Evolutionary conservation across 2,113 vertebrate species (phyloP).

Genomic region (Dipodomys stephensi): DNA sequence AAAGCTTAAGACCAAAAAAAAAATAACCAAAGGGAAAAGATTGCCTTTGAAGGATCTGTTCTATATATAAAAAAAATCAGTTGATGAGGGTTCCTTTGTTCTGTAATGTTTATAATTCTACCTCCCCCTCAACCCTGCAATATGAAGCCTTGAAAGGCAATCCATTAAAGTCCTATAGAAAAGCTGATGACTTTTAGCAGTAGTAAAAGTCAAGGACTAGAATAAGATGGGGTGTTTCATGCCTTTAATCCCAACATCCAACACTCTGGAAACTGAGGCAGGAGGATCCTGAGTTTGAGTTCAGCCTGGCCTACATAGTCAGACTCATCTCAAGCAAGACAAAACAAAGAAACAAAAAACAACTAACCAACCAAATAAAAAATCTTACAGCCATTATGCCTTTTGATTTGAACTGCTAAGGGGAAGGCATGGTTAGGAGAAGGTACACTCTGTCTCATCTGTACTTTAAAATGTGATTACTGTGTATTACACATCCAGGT

Average conservation of each 20-base stretch:
- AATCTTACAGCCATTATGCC: neutral
- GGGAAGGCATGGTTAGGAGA: no score
- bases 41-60: slow-evolving; percentile 73
- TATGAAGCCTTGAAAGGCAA: slow-evolving; percentile 76
- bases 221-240: neutral
- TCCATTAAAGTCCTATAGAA: slow-evolving; percentile 70
- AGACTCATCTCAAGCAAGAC: neutral
- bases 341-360: neutral
- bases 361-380: neutral
- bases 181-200: slow-evolving; percentile 69
- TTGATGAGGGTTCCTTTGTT: slow-evolving; percentile 59
- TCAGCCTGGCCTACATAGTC: neutral
- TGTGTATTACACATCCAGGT: neutral
- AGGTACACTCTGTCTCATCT: neutral
- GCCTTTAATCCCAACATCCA: neutral
- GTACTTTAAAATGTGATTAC: neutral
- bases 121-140: neutral
- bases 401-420: slow-evolving; percentile 19
- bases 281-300: neutral
- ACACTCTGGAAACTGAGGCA: neutral
- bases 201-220: slow-evolving; percentile 67
- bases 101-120: slow-evolving; percentile 64
- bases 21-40: slow-evolving; percentile 70
- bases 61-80: slow-evolving; percentile 69
- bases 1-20: slow-evolving; percentile 78